Percentiles rank a stretch among this genome's conserved stretches.
Evolutionary conservation across 1,140 invertebrate genomes (phyloP).

Genomic region (Zaprionus tsacasi): DNA sequence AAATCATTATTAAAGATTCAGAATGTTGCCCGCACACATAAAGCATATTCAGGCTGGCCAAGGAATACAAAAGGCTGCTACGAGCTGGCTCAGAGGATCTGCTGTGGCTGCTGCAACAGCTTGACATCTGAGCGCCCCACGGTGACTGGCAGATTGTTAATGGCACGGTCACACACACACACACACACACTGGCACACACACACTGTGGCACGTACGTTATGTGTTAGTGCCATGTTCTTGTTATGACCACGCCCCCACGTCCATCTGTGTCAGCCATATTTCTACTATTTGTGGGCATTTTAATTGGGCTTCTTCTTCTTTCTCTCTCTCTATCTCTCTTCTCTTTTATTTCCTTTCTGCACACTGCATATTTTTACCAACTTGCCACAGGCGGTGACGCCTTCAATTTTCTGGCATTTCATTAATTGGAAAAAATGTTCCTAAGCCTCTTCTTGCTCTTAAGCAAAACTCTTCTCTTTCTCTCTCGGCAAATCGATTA

Average conservation of each 20-base stretch:
- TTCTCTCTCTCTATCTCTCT: background rate
- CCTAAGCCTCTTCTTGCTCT: constrained; percentile 16
- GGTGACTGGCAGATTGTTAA: constrained; percentile 42
- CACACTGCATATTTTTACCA: constrained; percentile 5
- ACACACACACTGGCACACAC: constrained; percentile 13
- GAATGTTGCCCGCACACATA: background rate
- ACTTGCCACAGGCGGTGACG: constrained; percentile 13
- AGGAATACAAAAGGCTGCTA: background rate
- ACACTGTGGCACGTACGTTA: background rate
- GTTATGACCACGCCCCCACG: constrained; percentile 30
- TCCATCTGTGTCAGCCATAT: constrained; percentile 41
- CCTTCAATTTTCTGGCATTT: constrained; percentile 41
- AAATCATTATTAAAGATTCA: constrained; percentile 2
- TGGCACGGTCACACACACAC: constrained; percentile 16
- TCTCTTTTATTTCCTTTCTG: constrained; percentile 27
- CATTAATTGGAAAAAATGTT: constrained; percentile 67
- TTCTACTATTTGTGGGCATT: constrained; percentile 44
- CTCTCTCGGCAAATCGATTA: constrained; percentile 50
- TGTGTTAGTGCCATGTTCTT: background rate
- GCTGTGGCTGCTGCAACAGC: constrained; percentile 18
- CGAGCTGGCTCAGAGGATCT: background rate
- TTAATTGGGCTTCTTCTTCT: constrained; percentile 66
- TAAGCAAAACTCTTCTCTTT: constrained; percentile 36
- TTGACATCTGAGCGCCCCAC: constrained; percentile 28
- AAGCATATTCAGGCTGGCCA: background rate